A percentile compares a stretch with the other conserved stretches of the same genome.
Evolutionary conservation across 1,140 invertebrate species (phyloP).

Genomic region (Agraylea sexmaculata): DNA sequence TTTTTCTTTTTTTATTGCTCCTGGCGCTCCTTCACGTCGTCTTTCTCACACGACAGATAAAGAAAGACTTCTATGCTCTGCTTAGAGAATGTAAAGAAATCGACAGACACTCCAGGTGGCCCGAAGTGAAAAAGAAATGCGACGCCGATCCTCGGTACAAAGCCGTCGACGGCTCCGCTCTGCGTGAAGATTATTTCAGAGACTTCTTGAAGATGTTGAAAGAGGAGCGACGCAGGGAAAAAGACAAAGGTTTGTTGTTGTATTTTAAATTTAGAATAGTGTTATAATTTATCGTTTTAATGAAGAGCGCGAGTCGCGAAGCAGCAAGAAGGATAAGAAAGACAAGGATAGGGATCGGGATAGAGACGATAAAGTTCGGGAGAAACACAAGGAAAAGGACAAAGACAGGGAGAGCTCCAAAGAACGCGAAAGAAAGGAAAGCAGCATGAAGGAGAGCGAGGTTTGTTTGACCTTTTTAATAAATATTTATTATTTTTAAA

Average conservation of each 20-base stretch:
- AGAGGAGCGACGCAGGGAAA: slow-evolving; percentile 68
- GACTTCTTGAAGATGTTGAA: slow-evolving; percentile 79
- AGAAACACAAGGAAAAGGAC: slow-evolving; percentile 36
- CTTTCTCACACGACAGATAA: slow-evolving; percentile 63
- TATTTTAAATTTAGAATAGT: background rate
- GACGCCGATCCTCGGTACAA: slow-evolving; percentile 86
- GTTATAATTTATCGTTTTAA: background rate
- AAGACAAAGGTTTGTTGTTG: slow-evolving; percentile 49
- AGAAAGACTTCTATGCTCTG: slow-evolving; percentile 83
- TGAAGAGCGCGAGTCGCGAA: slow-evolving; percentile 20
- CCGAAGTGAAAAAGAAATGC: slow-evolving; percentile 87
- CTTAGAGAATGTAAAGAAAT: slow-evolving; percentile 72
- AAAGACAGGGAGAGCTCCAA: slow-evolving; percentile 30
- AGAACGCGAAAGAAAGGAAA: slow-evolving; percentile 22
- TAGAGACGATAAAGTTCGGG: slow-evolving; percentile 32
- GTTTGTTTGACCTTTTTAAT: no score
- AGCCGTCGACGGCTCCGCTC: slow-evolving; percentile 75
- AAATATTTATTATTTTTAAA: no score
- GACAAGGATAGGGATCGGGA: slow-evolving; percentile 37
- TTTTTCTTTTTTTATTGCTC: slow-evolving; percentile 8
- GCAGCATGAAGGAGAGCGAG: slow-evolving; percentile 26
- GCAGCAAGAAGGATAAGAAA: slow-evolving; percentile 37
- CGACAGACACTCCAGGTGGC: slow-evolving; percentile 85
- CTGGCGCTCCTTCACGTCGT: background rate
- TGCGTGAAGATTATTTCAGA: slow-evolving; percentile 89